Evolutionary conservation across 2,113 vertebrate genomes (phyloP).

Genomic region (Elachura formosa): DNA sequence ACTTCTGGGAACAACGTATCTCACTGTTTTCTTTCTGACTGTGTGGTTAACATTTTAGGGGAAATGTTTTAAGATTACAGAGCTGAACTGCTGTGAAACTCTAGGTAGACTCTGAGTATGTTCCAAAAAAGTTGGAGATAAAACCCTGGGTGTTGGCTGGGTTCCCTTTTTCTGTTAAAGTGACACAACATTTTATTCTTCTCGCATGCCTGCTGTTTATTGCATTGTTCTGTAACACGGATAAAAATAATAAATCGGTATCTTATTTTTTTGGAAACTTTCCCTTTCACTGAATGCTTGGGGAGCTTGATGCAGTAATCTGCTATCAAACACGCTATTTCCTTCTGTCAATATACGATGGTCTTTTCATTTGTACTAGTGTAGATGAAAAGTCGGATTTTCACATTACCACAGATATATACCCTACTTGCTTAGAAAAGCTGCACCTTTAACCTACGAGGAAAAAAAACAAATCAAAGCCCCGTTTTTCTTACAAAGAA

Average conservation of each 20-base stretch:
- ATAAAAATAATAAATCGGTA: neutral
- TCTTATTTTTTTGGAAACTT: neutral
- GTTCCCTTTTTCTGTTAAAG: neutral
- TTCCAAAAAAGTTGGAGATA: neutral
- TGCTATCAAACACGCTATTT: too few relatives aligned
- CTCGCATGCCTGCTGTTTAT: neutral
- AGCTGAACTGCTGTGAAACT: neutral
- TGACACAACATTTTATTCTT: neutral
- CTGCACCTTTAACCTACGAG: accelerated
- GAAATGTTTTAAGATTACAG: neutral
- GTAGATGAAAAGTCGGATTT: accelerated
- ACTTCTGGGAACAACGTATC: neutral
- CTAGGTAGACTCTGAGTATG: neutral
- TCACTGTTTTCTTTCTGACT: neutral
- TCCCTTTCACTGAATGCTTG: too few relatives aligned
- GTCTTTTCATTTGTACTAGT: neutral
- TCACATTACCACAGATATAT: accelerated
- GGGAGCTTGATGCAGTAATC: neutral
- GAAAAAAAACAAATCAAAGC: too few relatives aligned
- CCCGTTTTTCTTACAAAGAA: accelerated
- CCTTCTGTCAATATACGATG: accelerated
- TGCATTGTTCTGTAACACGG: neutral
- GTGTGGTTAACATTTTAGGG: neutral
- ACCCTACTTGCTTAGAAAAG: too few relatives aligned
- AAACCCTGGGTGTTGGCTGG: neutral